These are phyloP conservation scores for rat (Rattus norvegicus) DNA, from an alignment of 2,113 vertebrate genomes.

Conservation along the genomic window DNA sequence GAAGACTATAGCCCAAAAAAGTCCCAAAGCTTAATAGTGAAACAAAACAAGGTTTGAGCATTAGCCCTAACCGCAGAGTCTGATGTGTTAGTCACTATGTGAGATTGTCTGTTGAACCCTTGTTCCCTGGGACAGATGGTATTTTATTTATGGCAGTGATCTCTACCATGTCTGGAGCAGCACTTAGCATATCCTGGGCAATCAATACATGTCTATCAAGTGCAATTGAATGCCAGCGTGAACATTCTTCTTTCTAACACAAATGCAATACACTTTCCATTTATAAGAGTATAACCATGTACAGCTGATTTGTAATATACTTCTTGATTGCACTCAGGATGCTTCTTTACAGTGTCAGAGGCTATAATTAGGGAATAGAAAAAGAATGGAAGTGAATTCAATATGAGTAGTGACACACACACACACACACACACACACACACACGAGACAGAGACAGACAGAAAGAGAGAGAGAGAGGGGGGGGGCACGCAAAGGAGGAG, in stretches of 20 bases:
- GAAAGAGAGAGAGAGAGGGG: too few relatives aligned
- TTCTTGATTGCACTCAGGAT: conserved; percentile 75
- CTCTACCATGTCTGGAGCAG: background rate
- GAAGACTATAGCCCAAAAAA: background rate
- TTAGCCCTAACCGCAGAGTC: background rate
- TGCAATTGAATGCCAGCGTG: conserved; percentile 61
- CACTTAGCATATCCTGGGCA: conserved; percentile 24
- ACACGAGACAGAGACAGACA: background rate
- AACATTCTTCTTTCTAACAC: conserved; percentile 70
- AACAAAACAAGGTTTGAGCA: conserved; percentile 59
- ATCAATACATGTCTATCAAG: conserved; percentile 61
- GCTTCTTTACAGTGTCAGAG: conserved; percentile 57
- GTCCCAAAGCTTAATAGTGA: background rate
- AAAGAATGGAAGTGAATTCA: conserved; percentile 67
- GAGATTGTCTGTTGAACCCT: background rate
- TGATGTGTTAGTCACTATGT: conserved; percentile 35
- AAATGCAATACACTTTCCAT: conserved; percentile 76
- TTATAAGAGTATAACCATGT: conserved; percentile 74
- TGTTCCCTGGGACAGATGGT: background rate
- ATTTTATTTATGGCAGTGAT: conserved; percentile 53
- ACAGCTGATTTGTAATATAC: conserved; percentile 77
- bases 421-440: background rate
- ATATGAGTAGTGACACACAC: conserved; percentile 60
- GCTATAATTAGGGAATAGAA: conserved; percentile 65
- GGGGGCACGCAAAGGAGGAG: too few relatives aligned